Percentiles rank a stretch among this genome's conserved stretches.
Evolutionary conservation across 1,140 invertebrate species (phyloP).

Genomic region (Brachionus sp.): DNA sequence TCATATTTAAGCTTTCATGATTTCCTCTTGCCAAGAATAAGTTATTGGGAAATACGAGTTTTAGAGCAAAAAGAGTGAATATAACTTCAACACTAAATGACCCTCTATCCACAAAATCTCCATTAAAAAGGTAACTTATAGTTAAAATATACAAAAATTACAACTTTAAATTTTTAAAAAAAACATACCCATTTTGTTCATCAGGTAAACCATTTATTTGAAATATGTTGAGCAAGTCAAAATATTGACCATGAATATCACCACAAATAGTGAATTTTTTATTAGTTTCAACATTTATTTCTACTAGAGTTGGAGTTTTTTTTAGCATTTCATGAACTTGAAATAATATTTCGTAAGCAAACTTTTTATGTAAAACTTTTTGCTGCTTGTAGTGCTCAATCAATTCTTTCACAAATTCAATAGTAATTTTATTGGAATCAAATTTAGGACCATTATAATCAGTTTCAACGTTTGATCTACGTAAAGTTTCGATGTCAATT

Average conservation of each 20-base stretch:
- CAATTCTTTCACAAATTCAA: slow-evolving; percentile 70
- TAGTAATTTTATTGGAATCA: slow-evolving; percentile 75
- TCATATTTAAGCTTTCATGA: slow-evolving; percentile 96
- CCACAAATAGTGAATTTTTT: slow-evolving; percentile 97
- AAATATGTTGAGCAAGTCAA: slow-evolving; percentile 97
- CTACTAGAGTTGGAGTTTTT: slow-evolving; percentile 60
- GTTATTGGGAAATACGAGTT: slow-evolving; percentile 90
- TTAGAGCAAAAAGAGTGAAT: slow-evolving; percentile 93
- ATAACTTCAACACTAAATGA: slow-evolving; percentile 99
- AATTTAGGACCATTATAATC: slow-evolving; percentile 84
- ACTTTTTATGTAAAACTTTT: slow-evolving; percentile 90
- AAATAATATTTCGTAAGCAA: slow-evolving; percentile 81
- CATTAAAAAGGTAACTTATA: slow-evolving; percentile 77
- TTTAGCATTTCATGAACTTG: slow-evolving; percentile 10
- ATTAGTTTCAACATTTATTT: slow-evolving; percentile 75
- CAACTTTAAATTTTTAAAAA: neutral
- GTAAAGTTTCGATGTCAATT: slow-evolving; percentile 83
- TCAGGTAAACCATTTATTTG: slow-evolving; percentile 91
- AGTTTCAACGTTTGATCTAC: slow-evolving; percentile 60
- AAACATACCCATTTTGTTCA: slow-evolving; percentile 67
- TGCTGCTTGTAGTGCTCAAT: slow-evolving; percentile 85
- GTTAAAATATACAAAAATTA: neutral
- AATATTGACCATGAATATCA: slow-evolving; percentile 99
- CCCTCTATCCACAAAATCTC: slow-evolving; percentile 97
- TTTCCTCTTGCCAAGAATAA: slow-evolving; percentile 98